Conservation (phyloP, 2,113 vertebrate genomes). For the Hemiprocne comata region DNA sequence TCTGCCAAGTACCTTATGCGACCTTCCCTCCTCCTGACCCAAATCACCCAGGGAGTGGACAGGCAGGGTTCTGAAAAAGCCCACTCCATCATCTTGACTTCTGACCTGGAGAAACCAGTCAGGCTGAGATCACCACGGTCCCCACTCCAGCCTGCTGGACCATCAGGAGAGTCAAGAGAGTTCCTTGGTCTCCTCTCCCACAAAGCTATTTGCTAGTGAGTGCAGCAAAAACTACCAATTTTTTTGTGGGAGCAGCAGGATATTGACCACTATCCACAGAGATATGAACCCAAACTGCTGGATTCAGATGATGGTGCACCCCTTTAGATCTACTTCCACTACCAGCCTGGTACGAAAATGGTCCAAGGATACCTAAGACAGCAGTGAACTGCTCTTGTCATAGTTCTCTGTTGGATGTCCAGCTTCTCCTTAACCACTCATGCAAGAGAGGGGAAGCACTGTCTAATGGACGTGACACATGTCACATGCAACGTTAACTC, state of each 20-base stretch:
- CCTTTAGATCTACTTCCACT: neutral
- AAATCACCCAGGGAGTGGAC: neutral
- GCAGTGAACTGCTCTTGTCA: neutral
- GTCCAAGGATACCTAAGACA: neutral
- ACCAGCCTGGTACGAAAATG: neutral
- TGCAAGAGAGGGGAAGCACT: neutral
- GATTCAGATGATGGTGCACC: neutral
- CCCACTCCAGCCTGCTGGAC: neutral
- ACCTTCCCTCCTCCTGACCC: constrained; percentile 47
- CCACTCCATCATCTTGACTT: neutral
- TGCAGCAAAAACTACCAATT: neutral
- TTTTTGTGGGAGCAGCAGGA: neutral
- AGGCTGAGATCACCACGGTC: neutral
- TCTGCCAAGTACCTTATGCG: constrained; percentile 48
- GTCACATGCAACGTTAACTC: rapidly evolving
- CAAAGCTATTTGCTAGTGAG: neutral
- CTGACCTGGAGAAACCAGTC: neutral
- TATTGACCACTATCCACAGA: neutral
- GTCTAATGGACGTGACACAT: neutral
- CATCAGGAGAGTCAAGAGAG: neutral
- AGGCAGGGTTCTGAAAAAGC: constrained; percentile 26
- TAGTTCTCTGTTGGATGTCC: neutral
- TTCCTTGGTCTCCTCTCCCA: neutral
- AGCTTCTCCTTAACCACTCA: neutral
- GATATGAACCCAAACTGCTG: neutral